These are phyloP conservation scores for Cheilosia soror DNA, from an alignment of 2,888 invertebrate species.

Conservation along the genomic window DNA sequence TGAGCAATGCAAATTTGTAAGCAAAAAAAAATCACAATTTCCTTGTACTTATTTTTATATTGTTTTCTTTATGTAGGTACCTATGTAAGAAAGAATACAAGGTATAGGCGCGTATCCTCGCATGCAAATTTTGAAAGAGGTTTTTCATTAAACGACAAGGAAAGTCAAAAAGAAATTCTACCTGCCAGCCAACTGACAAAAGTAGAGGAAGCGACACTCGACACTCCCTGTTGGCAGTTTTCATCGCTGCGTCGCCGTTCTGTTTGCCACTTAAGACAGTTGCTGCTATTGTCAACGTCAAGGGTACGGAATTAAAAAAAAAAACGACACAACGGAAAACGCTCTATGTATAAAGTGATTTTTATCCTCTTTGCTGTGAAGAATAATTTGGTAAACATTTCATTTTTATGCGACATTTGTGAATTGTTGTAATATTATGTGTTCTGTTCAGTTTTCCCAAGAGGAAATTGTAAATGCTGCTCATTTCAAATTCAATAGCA, in stretches of 20 bases:
- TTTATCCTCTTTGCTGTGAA: conserved; percentile 49
- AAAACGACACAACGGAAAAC: conserved; percentile 43
- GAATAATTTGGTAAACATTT: conserved; percentile 64
- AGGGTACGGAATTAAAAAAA: conserved; percentile 60
- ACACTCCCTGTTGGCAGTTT: conserved; percentile 36
- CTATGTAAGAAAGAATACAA: no score
- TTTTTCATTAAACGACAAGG: conserved; percentile 27
- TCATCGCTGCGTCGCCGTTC: conserved; percentile 29
- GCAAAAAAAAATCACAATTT: not conserved
- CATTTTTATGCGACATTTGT: conserved; percentile 59
- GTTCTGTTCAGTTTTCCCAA: conserved; percentile 38
- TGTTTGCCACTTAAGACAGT: conserved; percentile 58
- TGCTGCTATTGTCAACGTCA: conserved; percentile 57
- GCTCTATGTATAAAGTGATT: conserved; percentile 45
- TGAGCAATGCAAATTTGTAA: conserved; percentile 1
- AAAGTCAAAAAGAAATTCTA: conserved; percentile 14
- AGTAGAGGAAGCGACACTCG: conserved; percentile 37
- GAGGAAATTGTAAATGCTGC: conserved; percentile 43
- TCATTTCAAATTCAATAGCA: conserved; percentile 62
- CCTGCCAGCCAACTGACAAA: conserved; percentile 24
- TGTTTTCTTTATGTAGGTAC: not conserved
- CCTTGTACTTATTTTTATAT: not conserved
- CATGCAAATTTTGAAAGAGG: conserved; percentile 38
- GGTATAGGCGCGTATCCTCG: conserved; percentile 5
- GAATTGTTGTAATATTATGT: conserved; percentile 64